A percentile compares a stretch with the other conserved stretches of the same genome.
Conservation (phyloP, 2,113 vertebrate genomes). For the Microcebus ravelobensis region DNA sequence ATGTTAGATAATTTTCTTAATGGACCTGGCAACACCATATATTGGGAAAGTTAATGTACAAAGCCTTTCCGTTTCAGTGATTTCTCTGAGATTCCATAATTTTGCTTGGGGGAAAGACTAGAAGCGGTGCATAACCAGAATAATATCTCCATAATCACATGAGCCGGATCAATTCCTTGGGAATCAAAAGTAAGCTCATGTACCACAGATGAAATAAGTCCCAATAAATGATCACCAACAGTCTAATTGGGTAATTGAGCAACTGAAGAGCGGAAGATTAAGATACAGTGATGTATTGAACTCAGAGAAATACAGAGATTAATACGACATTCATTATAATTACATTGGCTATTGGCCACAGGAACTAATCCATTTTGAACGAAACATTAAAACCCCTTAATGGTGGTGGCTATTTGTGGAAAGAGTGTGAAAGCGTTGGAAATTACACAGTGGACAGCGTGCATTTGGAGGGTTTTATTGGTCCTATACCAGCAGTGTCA, state of each 20-base stretch:
- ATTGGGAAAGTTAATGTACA: slow-evolving; percentile 63
- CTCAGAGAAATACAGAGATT: slow-evolving; percentile 63
- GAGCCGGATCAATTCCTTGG: slow-evolving; percentile 44
- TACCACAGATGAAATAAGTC: slow-evolving; percentile 61
- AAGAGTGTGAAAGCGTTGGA: background rate
- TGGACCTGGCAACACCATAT: slow-evolving; percentile 13
- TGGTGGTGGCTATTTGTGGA: slow-evolving; percentile 59
- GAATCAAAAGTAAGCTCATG: slow-evolving; percentile 49
- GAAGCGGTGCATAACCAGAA: slow-evolving; percentile 47
- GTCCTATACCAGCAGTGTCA: background rate
- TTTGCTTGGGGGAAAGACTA: slow-evolving; percentile 63
- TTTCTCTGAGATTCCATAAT: slow-evolving; percentile 53
- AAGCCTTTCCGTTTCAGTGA: slow-evolving; percentile 49
- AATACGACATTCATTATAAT: slow-evolving; percentile 67
- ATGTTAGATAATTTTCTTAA: slow-evolving; percentile 52
- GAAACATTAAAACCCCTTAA: slow-evolving; percentile 66
- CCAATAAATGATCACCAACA: slow-evolving; percentile 67
- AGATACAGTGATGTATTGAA: slow-evolving; percentile 67
- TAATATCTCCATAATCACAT: slow-evolving; percentile 59
- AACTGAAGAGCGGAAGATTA: slow-evolving; percentile 68
- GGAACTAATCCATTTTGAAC: slow-evolving; percentile 71
- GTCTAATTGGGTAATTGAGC: slow-evolving; percentile 71
- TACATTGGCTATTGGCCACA: slow-evolving; percentile 64
- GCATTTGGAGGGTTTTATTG: slow-evolving; percentile 22
- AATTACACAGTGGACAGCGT: background rate